phyloP scores from a whole-genome alignment of 2,888 invertebrate genomes.

The Drosophila cracens region DNA sequence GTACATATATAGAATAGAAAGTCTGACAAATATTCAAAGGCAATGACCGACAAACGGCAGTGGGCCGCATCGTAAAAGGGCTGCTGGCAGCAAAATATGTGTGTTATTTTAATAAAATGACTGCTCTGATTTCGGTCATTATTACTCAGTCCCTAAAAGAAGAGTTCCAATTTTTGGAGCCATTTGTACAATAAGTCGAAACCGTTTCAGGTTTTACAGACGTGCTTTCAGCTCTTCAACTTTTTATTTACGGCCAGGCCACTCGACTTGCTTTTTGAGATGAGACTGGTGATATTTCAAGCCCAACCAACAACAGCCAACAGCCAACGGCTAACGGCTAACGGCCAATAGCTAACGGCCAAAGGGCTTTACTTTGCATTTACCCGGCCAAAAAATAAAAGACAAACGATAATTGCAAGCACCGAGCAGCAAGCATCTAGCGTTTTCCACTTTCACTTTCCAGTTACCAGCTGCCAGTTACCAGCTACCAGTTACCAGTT shows the following conservation, averaged over 20 bases:
- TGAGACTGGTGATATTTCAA: slow-evolving; percentile 62
- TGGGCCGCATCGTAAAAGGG: slow-evolving; percentile 51
- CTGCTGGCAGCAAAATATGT: slow-evolving; percentile 67
- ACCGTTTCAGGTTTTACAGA: slow-evolving; percentile 16
- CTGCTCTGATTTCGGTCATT: slow-evolving; percentile 73
- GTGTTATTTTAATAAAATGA: slow-evolving; percentile 77
- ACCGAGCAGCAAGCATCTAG: slow-evolving; percentile 8
- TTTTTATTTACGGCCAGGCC: slow-evolving; percentile 45
- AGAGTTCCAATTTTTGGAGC: not conserved
- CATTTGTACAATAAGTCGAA: not conserved
- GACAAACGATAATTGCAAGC: not conserved
- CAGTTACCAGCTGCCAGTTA: slow-evolving; percentile 32
- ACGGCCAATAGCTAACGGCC: not conserved
- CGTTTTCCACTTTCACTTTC: slow-evolving; percentile 20
- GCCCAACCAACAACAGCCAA: slow-evolving; percentile 8
- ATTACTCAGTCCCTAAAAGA: slow-evolving; percentile 38
- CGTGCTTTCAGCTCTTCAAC: slow-evolving; percentile 14
- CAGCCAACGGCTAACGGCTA: not conserved
- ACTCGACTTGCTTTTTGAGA: slow-evolving; percentile 30
- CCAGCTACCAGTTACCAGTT: not conserved
- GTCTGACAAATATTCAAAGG: slow-evolving; percentile 47
- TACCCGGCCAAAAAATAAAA: slow-evolving; percentile 11
- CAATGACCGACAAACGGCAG: slow-evolving; percentile 69
- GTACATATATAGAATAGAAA: not conserved
- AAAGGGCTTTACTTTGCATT: slow-evolving; percentile 61